Evolutionary conservation across 2,888 invertebrate species (phyloP).

Genomic region (Drosophila tripunctata): DNA sequence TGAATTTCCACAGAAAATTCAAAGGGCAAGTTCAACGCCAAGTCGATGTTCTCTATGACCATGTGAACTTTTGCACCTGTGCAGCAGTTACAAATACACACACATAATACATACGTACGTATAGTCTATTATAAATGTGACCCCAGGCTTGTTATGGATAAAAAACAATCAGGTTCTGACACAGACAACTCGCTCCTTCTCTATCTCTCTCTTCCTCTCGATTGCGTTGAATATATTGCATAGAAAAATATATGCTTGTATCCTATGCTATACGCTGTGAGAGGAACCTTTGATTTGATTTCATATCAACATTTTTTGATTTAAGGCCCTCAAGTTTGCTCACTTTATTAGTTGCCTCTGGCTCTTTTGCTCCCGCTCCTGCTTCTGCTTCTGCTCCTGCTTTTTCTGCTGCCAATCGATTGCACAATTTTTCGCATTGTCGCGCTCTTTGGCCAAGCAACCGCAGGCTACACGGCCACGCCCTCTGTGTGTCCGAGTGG

Average conservation of each 20-base stretch:
- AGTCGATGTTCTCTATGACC: slow-evolving; percentile 19
- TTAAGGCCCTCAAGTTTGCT: slow-evolving; percentile 19
- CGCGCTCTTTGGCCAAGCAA: slow-evolving; percentile 71
- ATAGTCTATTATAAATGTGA: slow-evolving; percentile 66
- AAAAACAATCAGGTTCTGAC: slow-evolving; percentile 71
- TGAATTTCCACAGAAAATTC: slow-evolving; percentile 70
- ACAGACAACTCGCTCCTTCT: slow-evolving; percentile 30
- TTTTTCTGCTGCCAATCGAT: slow-evolving; percentile 73
- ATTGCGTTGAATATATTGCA: slow-evolving; percentile 15
- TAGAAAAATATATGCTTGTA: slow-evolving; percentile 1
- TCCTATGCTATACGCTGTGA: background rate
- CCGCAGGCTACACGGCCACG: slow-evolving; percentile 69
- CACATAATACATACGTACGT: background rate
- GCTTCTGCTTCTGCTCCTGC: background rate
- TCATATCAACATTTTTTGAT: slow-evolving; percentile 38
- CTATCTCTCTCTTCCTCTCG: too few species aligned
- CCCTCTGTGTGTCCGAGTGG: slow-evolving; percentile 67
- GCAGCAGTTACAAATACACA: slow-evolving; percentile 39
- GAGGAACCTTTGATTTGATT: slow-evolving; percentile 58
- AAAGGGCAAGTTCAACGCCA: slow-evolving; percentile 5
- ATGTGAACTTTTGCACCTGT: slow-evolving; percentile 71
- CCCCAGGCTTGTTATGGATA: slow-evolving; percentile 68
- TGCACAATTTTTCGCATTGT: slow-evolving; percentile 81
- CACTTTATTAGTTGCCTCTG: background rate
- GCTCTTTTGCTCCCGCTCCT: background rate